Evolutionary conservation across 2,113 vertebrate genomes (phyloP).

Genomic region (Antennarius striatus): DNA sequence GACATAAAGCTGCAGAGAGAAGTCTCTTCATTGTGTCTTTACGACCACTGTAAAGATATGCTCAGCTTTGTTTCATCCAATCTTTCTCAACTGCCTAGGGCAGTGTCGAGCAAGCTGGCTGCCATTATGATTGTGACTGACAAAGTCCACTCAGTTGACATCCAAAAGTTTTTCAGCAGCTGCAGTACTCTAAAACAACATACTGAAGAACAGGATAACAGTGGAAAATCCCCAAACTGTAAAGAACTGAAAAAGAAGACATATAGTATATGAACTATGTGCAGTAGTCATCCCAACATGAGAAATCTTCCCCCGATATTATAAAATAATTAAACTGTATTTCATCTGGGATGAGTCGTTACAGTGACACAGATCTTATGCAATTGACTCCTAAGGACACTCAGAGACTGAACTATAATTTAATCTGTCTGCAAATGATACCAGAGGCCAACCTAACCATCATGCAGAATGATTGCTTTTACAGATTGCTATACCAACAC

Average conservation of each 20-base stretch:
- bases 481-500: slow-evolving; percentile 60
- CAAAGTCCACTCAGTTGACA: slow-evolving; percentile 47
- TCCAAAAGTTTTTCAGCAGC: slow-evolving; percentile 45
- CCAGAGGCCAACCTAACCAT: slow-evolving; percentile 55
- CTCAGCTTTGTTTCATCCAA: slow-evolving; percentile 52
- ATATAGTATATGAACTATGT: slow-evolving; percentile 1
- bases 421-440: slow-evolving; percentile 55
- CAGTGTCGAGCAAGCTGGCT: slow-evolving; percentile 31
- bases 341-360: slow-evolving; percentile 14
- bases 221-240: background rate
- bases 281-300: background rate
- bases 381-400: slow-evolving; percentile 38
- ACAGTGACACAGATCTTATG: slow-evolving; percentile 17
- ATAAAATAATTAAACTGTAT: slow-evolving; percentile 1
- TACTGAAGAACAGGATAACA: slow-evolving; percentile 24
- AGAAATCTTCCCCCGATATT: background rate
- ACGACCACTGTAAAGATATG: slow-evolving; percentile 68
- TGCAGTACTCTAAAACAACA: slow-evolving; percentile 40
- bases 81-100: slow-evolving; percentile 52
- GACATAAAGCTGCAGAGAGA: slow-evolving; percentile 69
- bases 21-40: slow-evolving; percentile 69
- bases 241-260: background rate
- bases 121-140: slow-evolving; percentile 30
- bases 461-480: slow-evolving; percentile 56
- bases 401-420: slow-evolving; percentile 48